Percentiles rank a stretch among this genome's conserved stretches.
These are phyloP conservation scores for Wiebesia pumilae DNA, from an alignment of 1,140 invertebrate genomes.

Conservation along the genomic window DNA sequence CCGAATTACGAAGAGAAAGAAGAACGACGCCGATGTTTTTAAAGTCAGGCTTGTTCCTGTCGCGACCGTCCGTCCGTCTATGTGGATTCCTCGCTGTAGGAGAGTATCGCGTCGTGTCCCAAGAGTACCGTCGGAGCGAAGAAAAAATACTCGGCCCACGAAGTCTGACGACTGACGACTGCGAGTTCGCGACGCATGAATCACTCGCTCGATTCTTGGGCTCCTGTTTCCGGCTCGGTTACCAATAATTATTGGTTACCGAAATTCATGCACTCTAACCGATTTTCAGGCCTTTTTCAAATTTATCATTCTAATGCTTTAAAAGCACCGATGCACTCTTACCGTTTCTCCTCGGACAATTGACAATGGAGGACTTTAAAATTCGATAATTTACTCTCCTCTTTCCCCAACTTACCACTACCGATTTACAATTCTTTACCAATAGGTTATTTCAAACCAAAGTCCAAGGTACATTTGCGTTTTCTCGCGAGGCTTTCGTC, in stretches of 20 bases:
- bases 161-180: background rate
- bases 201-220: background rate
- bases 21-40: background rate
- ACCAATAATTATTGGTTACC: background rate
- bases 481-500: background rate
- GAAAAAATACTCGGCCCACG: background rate
- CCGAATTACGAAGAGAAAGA: too few relatives aligned
- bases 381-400: background rate
- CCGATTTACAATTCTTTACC: background rate
- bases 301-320: too few relatives aligned
- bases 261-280: background rate
- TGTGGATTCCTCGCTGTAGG: background rate
- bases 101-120: background rate
- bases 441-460: background rate
- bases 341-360: background rate
- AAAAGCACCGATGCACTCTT: background rate
- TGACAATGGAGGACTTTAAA: background rate
- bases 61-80: background rate
- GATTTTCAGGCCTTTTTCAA: background rate
- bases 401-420: background rate
- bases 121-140: background rate
- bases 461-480: background rate
- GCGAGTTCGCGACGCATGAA: background rate
- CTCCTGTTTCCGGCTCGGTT: background rate
- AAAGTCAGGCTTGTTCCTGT: background rate